Conservation (phyloP, 2,888 invertebrate genomes). For the Drosophila demipolita region DNA sequence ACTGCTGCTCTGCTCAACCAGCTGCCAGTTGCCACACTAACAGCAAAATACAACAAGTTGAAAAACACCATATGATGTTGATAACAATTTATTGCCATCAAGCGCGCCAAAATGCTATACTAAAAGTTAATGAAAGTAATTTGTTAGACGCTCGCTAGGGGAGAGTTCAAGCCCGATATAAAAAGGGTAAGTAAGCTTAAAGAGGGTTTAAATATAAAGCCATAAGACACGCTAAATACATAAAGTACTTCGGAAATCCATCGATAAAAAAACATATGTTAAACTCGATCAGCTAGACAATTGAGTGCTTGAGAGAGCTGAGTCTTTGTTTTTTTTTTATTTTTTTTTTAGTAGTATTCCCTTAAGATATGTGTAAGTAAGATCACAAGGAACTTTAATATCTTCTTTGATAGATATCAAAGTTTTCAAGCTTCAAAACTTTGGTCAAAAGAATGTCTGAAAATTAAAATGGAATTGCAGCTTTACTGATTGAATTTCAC, state of each 20-base stretch:
- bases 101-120: constrained; percentile 74
- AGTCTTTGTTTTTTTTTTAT: too few species aligned
- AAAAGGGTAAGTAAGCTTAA: constrained; percentile 20
- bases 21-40: constrained; percentile 41
- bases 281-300: neutral
- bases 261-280: neutral
- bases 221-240: neutral
- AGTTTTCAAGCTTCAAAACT: too few species aligned
- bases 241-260: neutral
- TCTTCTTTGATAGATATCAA: neutral
- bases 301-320: neutral
- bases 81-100: constrained; percentile 76
- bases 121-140: constrained; percentile 81
- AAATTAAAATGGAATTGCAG: too few species aligned
- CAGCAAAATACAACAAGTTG: constrained; percentile 32
- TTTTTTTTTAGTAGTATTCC: neutral
- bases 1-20: constrained; percentile 21
- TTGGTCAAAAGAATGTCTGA: too few species aligned
- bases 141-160: constrained; percentile 53
- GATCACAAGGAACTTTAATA: neutral
- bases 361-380: neutral
- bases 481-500: neutral
- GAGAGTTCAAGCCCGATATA: constrained; percentile 27
- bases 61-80: constrained; percentile 55
- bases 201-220: neutral